Evolutionary conservation across 2,888 invertebrate species (phyloP).

Genomic region (Calameuta filiformis): DNA sequence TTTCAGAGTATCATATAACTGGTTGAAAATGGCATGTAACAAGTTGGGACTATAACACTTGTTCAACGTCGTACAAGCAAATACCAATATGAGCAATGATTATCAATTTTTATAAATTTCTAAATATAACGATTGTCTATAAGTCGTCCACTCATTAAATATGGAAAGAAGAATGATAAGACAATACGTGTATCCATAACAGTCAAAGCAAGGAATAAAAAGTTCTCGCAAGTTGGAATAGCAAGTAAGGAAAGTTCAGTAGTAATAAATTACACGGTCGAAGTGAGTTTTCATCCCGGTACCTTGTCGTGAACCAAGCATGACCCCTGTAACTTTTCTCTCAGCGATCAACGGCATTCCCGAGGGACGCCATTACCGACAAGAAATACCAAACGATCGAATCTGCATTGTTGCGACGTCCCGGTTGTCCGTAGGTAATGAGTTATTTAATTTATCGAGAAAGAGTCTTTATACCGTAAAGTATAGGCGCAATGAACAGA

Average conservation of each 20-base stretch:
- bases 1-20: not conserved
- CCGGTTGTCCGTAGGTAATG: constrained; percentile 10
- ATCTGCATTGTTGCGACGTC: constrained; percentile 23
- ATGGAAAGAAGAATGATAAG: constrained; percentile 23
- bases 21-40: not conserved
- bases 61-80: not conserved
- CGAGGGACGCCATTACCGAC: constrained; percentile 25
- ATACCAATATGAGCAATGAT: not conserved
- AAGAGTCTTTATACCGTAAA: not conserved
- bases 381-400: constrained; percentile 27
- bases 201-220: constrained; percentile 18
- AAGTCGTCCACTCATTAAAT: constrained; percentile 23
- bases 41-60: not conserved
- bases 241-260: constrained; percentile 26
- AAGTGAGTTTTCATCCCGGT: constrained; percentile 31
- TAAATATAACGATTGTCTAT: constrained; percentile 30
- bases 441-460: constrained; percentile 16
- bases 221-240: constrained; percentile 28
- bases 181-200: constrained; percentile 6
- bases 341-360: constrained; percentile 33
- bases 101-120: constrained; percentile 19
- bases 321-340: constrained; percentile 29
- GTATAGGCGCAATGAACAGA: not conserved
- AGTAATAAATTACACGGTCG: constrained; percentile 34
- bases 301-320: constrained; percentile 30